These are phyloP conservation scores for Troides oblongomaculatus DNA, from an alignment of 2,888 invertebrate genomes.

Conservation along the genomic window DNA sequence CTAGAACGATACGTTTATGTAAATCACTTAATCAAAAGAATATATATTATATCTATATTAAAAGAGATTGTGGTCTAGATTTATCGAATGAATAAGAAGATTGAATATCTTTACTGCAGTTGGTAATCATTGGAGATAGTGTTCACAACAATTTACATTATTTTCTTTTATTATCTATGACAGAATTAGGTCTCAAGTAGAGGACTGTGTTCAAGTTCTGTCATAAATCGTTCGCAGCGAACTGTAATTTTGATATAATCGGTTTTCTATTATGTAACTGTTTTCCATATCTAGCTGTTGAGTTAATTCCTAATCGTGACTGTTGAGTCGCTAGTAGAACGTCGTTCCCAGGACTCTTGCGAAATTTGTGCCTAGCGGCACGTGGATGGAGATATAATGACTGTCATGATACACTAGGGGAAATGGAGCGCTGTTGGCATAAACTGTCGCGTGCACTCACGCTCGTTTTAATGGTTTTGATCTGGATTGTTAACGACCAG, in stretches of 20 bases:
- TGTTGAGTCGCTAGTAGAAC: slow-evolving; percentile 48
- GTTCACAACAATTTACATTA: not conserved
- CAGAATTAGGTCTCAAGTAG: not conserved
- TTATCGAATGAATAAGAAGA: not conserved
- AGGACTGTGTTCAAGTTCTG: slow-evolving; percentile 35
- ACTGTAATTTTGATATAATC: slow-evolving; percentile 59
- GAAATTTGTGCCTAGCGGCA: slow-evolving; percentile 46
- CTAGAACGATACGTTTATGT: not conserved
- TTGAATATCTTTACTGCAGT: not conserved
- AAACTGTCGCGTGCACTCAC: slow-evolving; percentile 60
- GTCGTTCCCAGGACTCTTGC: slow-evolving; percentile 62
- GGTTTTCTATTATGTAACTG: slow-evolving; percentile 54
- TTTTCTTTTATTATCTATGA: not conserved
- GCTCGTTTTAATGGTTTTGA: slow-evolving; percentile 59
- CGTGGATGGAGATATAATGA: slow-evolving; percentile 56
- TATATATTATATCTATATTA: too few relatives aligned
- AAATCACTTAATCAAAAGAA: not conserved
- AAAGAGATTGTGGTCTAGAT: too few relatives aligned
- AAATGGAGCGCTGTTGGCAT: slow-evolving; percentile 66
- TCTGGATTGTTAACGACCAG: slow-evolving; percentile 37
- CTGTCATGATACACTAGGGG: slow-evolving; percentile 56
- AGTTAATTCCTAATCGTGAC: slow-evolving; percentile 63
- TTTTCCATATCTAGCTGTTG: slow-evolving; percentile 42
- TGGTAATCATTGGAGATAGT: not conserved
- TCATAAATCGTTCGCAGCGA: slow-evolving; percentile 60